A percentile compares a stretch with the other conserved stretches of the same genome.
phyloP scores from a whole-genome alignment of 2,888 invertebrate genomes.

The Elegia similella region DNA sequence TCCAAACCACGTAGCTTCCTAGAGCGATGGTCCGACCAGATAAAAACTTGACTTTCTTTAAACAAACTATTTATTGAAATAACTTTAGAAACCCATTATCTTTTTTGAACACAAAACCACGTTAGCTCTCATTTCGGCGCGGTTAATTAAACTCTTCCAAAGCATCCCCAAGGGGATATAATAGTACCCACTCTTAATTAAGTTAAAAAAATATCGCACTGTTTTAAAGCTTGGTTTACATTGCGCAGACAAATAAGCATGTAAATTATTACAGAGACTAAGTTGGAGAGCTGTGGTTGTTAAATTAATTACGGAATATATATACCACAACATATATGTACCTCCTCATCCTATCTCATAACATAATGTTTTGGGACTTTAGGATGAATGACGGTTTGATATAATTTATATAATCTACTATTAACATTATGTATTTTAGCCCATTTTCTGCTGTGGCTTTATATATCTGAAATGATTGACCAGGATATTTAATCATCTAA shows the following conservation, averaged over 20 bases:
- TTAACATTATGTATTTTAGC: too few species aligned
- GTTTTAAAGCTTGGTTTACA: slow-evolving; percentile 1
- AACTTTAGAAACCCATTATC: neutral
- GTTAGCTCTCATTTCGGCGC: slow-evolving; percentile 4
- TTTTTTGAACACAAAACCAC: slow-evolving; percentile 9
- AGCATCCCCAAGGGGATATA: slow-evolving; percentile 3
- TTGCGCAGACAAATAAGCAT: neutral
- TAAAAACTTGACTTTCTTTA: slow-evolving; percentile 8
- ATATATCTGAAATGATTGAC: too few species aligned
- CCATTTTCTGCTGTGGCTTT: too few species aligned
- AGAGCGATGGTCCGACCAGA: slow-evolving; percentile 20
- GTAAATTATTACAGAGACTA: neutral
- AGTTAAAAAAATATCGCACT: slow-evolving; percentile 13
- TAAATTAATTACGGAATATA: neutral
- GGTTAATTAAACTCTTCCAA: slow-evolving; percentile 15
- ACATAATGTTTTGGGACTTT: neutral
- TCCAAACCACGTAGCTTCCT: slow-evolving; percentile 39
- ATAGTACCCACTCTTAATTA: slow-evolving; percentile 13
- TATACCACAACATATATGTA: neutral
- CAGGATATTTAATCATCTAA: too few species aligned
- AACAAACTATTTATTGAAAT: neutral
- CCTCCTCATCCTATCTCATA: neutral
- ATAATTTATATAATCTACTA: too few species aligned
- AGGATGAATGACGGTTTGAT: too few species aligned
- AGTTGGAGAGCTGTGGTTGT: neutral